phyloP scores from a whole-genome alignment of 1,140 invertebrate species.

The Drosophila prosaltans region DNA sequence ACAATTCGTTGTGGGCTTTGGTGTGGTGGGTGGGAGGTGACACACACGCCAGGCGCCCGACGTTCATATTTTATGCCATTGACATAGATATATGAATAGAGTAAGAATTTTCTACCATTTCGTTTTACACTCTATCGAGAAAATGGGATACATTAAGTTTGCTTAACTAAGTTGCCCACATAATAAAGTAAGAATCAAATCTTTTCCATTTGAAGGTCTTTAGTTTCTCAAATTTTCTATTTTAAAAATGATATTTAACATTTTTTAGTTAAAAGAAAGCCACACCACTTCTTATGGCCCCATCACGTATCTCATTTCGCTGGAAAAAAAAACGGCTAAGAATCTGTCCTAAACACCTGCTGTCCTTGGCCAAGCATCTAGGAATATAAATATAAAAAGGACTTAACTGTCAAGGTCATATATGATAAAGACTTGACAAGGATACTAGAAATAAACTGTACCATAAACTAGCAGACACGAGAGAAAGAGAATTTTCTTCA shows the following conservation, averaged over 20 bases:
- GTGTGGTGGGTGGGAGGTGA: neutral
- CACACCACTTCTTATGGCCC: neutral
- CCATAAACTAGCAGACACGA: no score
- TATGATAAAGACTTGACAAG: neutral
- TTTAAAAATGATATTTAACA: no score
- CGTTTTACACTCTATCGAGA: neutral
- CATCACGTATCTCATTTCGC: neutral
- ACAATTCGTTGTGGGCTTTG: conserved; percentile 14
- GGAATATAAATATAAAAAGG: neutral
- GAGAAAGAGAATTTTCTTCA: neutral
- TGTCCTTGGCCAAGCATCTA: neutral
- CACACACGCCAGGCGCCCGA: conserved; percentile 28
- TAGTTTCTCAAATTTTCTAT: no score
- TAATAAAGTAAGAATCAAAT: no score
- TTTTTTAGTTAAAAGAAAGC: no score
- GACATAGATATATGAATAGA: conserved; percentile 71
- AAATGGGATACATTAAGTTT: neutral
- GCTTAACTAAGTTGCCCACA: neutral
- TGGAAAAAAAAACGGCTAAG: neutral
- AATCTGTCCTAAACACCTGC: neutral
- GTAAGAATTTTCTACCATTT: conserved; percentile 31
- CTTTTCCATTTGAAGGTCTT: no score
- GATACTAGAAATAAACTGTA: no score
- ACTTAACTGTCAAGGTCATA: neutral
- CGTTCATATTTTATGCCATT: conserved; percentile 72